A percentile compares a stretch with the other conserved stretches of the same genome.
Evolutionary conservation across 2,797 vertebrate genomes (phyloP).

Genomic region (Cirrhinus mrigala): DNA sequence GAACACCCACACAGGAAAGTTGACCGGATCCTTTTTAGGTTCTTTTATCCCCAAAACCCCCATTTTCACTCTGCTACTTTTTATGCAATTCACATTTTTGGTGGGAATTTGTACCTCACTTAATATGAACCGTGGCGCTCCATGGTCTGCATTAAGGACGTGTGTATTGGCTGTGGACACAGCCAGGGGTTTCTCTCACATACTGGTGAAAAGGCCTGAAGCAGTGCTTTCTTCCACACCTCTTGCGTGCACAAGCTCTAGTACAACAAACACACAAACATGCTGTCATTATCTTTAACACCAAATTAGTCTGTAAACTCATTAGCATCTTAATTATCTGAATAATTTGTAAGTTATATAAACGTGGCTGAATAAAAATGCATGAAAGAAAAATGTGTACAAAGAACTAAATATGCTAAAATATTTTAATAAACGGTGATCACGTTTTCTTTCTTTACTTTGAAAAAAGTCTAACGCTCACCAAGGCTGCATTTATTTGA

Average conservation of each 20-base stretch:
- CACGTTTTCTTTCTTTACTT: too few relatives aligned
- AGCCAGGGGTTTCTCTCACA: conserved; percentile 6
- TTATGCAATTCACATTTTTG: neutral
- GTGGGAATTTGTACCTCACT: neutral
- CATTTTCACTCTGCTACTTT: neutral
- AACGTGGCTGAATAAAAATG: neutral
- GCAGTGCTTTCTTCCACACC: conserved; percentile 9
- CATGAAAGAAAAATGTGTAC: neutral
- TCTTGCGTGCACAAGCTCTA: neutral
- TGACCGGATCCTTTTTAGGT: conserved; percentile 44
- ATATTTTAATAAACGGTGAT: neutral
- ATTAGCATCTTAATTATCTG: neutral
- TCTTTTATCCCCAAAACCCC: conserved; percentile 52
- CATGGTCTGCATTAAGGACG: neutral
- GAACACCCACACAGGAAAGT: conserved; percentile 78
- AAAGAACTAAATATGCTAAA: neutral
- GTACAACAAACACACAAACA: conserved; percentile 19
- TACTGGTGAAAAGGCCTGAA: neutral
- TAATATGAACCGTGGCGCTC: neutral
- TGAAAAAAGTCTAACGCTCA: neutral
- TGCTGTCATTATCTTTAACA: conserved; percentile 10
- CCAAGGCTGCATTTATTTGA: neutral
- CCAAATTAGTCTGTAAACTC: conserved; percentile 1
- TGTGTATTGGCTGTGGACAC: conserved; percentile 10
- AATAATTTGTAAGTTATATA: neutral